These are phyloP conservation scores for Crossaster papposus DNA, from an alignment of 53 echinoderm and acorn worm species.

Conservation along the genomic window DNA sequence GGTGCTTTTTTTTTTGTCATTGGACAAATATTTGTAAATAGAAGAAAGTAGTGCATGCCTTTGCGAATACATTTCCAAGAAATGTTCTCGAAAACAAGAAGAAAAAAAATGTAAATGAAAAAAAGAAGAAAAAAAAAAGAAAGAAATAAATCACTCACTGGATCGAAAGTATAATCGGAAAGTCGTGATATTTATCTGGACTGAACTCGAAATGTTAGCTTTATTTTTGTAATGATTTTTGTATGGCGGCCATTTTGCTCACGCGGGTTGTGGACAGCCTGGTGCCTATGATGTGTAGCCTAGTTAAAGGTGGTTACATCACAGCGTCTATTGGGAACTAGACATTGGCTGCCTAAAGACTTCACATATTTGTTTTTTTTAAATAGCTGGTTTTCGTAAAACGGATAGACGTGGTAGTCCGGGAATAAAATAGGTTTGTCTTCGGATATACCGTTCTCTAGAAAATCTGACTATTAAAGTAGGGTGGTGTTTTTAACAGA, in stretches of 20 bases:
- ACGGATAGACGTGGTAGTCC: no score
- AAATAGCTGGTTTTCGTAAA: no score
- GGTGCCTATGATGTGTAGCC: no score
- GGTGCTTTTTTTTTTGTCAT: neutral
- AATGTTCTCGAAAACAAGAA: neutral
- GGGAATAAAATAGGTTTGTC: no score
- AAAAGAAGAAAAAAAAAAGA: neutral
- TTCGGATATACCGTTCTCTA: no score
- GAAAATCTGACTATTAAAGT: no score
- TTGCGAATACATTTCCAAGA: neutral
- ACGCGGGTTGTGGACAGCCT: no score
- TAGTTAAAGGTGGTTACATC: neutral
- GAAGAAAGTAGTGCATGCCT: neutral
- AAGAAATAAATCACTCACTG: neutral
- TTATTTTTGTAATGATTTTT: neutral
- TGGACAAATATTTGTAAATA: conserved; percentile 27
- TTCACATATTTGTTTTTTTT: neutral
- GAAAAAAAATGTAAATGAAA: neutral
- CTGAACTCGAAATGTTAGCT: neutral
- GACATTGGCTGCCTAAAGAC: neutral
- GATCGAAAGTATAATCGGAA: neutral
- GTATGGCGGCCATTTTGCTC: no score
- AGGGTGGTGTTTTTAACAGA: no score
- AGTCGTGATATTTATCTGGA: neutral
- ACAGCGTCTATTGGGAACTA: neutral